phyloP scores from a whole-genome alignment of 2,113 vertebrate genomes.

The Sinocyclocheilus anshuiensis region DNA sequence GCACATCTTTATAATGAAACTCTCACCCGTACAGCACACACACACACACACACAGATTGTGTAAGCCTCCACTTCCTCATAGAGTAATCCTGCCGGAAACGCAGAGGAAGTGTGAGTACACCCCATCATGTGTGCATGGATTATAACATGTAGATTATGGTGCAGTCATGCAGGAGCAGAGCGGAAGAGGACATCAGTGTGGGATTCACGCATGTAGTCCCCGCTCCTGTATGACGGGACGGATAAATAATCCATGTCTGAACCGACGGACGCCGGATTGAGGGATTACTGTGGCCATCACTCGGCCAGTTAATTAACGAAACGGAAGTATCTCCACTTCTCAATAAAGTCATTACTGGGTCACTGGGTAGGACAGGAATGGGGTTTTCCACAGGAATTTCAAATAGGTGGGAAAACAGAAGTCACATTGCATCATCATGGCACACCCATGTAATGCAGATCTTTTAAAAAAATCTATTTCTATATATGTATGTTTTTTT shows the following conservation, averaged over 20 bases:
- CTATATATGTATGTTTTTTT: too few species aligned
- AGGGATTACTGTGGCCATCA: constrained; percentile 11
- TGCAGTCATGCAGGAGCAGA: not conserved
- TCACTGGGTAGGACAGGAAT: not conserved
- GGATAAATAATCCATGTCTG: constrained; percentile 32
- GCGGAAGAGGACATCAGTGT: not conserved
- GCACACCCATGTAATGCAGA: too few species aligned
- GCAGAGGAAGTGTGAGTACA: constrained; percentile 37
- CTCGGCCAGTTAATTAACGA: constrained; percentile 24
- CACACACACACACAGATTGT: not conserved
- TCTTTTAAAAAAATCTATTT: too few species aligned
- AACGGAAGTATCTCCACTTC: constrained; percentile 5
- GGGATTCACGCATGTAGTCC: not conserved
- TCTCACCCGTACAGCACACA: not conserved
- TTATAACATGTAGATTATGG: constrained; percentile 40
- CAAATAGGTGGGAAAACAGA: not conserved
- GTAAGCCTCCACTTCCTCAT: not conserved
- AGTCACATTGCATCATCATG: not conserved
- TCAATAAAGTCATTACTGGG: not conserved
- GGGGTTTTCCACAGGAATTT: not conserved
- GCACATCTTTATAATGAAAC: too few species aligned
- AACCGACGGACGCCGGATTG: not conserved
- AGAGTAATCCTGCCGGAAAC: constrained; percentile 42
- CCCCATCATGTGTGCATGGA: constrained; percentile 31
- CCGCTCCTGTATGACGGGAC: not conserved